Evolutionary conservation across 2,888 invertebrate species (phyloP).

Genomic region (Cremastinae sp.): DNA sequence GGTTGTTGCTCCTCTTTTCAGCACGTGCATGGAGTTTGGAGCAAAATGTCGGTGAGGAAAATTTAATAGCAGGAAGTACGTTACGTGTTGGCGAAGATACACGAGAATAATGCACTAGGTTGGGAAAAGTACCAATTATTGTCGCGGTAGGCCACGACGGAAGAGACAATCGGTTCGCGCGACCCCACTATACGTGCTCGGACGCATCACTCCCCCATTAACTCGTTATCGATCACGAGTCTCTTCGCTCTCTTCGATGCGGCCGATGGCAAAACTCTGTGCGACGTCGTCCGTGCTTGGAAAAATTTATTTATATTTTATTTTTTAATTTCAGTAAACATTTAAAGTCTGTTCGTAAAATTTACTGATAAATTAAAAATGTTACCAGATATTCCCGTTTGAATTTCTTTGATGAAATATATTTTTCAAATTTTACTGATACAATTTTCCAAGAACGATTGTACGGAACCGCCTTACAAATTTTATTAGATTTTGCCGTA

Average conservation of each 20-base stretch:
- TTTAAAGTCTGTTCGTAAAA: no score
- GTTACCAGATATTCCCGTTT: no score
- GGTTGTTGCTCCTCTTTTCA: no score
- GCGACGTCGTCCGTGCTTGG: constrained; percentile 8
- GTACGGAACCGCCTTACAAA: not conserved
- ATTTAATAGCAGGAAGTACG: constrained; percentile 25
- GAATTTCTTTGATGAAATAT: no score
- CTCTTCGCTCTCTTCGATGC: constrained; percentile 49
- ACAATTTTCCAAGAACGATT: no score
- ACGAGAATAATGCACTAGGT: not conserved
- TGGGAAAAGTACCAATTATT: constrained; percentile 10
- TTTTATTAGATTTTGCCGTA: no score
- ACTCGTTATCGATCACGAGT: constrained; percentile 69
- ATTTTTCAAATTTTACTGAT: no score
- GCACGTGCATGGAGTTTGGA: not conserved
- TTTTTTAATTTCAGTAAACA: constrained; percentile 4
- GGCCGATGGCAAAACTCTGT: not conserved
- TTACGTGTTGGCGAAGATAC: constrained; percentile 16
- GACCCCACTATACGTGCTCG: constrained; percentile 58
- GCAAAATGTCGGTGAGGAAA: not conserved
- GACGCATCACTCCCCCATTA: constrained; percentile 65
- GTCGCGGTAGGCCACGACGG: constrained; percentile 6
- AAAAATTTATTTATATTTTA: not conserved
- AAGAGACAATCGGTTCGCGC: constrained; percentile 29
- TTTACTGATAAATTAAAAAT: no score